Percentiles rank a stretch among this genome's conserved stretches.
phyloP scores from a whole-genome alignment of 2,113 vertebrate genomes.

The Proteles cristata region DNA sequence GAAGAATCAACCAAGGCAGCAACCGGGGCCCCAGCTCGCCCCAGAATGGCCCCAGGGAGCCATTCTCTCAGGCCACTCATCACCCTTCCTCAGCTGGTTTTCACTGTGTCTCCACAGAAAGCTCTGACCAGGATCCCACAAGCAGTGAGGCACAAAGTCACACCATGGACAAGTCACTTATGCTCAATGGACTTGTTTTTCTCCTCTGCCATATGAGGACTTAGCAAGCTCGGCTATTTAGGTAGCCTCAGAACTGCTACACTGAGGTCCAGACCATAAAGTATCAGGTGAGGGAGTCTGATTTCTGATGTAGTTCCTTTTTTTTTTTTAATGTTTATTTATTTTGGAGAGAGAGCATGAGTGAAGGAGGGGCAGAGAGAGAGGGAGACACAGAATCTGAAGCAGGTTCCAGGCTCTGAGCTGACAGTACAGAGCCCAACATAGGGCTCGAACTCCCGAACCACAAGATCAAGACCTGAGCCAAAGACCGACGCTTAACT shows the following conservation, averaged over 20 bases:
- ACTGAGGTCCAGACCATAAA: background rate
- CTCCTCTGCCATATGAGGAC: background rate
- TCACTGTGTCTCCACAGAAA: background rate
- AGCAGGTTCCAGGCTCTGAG: too few species aligned
- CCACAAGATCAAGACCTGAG: too few species aligned
- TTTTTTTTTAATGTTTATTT: too few species aligned
- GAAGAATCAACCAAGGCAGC: background rate
- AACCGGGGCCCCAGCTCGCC: background rate
- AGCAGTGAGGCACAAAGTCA: background rate
- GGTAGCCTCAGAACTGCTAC: background rate
- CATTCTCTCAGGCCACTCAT: rapidly evolving
- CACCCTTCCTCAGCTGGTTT: background rate
- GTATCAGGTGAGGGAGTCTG: background rate
- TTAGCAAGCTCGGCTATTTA: background rate
- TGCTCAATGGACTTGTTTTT: slow-evolving; percentile 1
- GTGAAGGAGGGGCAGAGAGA: too few species aligned
- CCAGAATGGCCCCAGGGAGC: background rate
- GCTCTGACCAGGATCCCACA: background rate
- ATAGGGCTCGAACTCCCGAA: too few species aligned
- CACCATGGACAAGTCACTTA: background rate
- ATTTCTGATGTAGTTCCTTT: background rate
- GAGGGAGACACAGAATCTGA: too few species aligned
- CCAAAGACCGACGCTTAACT: too few species aligned
- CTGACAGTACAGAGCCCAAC: too few species aligned
- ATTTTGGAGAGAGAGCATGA: too few species aligned